Evolutionary conservation across 2,113 vertebrate genomes (phyloP), one percentile per base, ranked within the genome.

Genomic region (Zapus hudsonius): DNA sequence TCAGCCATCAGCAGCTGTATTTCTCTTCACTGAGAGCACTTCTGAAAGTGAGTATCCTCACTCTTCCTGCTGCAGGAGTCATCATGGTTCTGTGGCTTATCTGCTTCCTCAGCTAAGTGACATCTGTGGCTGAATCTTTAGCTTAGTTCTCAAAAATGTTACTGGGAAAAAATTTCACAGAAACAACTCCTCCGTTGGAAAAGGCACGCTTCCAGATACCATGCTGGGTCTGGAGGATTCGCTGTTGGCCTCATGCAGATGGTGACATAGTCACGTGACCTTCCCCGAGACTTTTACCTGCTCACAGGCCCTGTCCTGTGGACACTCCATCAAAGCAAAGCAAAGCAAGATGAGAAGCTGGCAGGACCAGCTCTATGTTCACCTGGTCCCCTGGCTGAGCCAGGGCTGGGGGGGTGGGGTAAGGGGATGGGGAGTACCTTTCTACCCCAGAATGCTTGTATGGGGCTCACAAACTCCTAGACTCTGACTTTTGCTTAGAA

Each of bases 181-280:
- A 73, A 83, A 66, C 44, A 79, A 75, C 33, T 44, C 66, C 31
- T 85, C 76, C 42, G 38, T 70, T 94, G 86, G 91, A 92, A 76
- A 92, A 87, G 84, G 75, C 87, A 55, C 17, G 44, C 42, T 84
- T 92, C 83, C 89, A 92, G 89, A 57, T 47, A 59, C 55, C 91
- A 79, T 19, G 23, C 67, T 74, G 76, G 23, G 38, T 29, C 55
- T 57, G 57, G 44, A 86, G 0, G 13, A 47, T 72, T 90, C 89
- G 55, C 80, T 86, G 72, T 89, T 70, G 83, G 55, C 47, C 66
- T 87, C 79, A 40, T 63, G 75, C n/a, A 89, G 75, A 59, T 59
- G 64, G 87, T 57, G 75, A 40, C 75, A 72, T 2, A 72, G 93
- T 70, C 89, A 78, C 63, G 29, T 66, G 64, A 69, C 61, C 57